Base-by-base conservation (phyloP, 1,140 invertebrate genomes). In the Drosophila mauritiana region DNA sequence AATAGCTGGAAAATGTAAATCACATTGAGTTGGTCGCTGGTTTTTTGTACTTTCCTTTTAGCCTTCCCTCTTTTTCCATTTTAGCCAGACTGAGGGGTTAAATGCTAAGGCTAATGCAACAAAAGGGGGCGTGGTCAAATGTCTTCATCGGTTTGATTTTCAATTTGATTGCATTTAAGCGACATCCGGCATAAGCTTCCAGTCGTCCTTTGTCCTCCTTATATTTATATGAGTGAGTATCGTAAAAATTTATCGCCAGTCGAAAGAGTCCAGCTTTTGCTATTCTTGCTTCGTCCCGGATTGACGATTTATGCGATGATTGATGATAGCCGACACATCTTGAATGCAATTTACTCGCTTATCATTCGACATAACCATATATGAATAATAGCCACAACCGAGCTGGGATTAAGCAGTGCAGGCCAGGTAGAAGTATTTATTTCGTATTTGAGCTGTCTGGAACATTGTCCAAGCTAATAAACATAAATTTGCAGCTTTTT, bases 1-100 rank as follows among this genome's bases (percentile, higher is more conserved):
- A 88, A 88, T 88, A 89, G 83, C 83, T 89, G 83, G 83, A 88
- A 88, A 88, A 88, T 88, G 83, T 88, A 88, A 88, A 88, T 88
- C 83, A 73, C 58, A 89, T 89, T 88, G 80, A 88, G 65, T 89
- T 58, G 80, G 42, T 72, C 73, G 53, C 46, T 61, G 43, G 56
- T 58, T 56, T 77, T 73, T 77, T 62, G 27, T 39, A 48, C 59
- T 73, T 81, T 55, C 68, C 58, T 58, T 67, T 40, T 17, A 27
- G 37, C 25, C 43, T 22, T 22, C 45, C 11, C 36, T 25, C 46
- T 69, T 57, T 49, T n/a, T 17, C 46, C 69, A 17, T 67, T 67
- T 84, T 73, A 61, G 43, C 68, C 31, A 42, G 17, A 40, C 42
- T 46, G 8, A 25, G 34, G 40, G 51, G 49, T 52, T 49, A 42